A percentile compares a stretch with the other conserved stretches of the same genome.
Evolutionary conservation across 2,888 invertebrate species (phyloP).

Genomic region (Drosophila quasianomalipes): DNA sequence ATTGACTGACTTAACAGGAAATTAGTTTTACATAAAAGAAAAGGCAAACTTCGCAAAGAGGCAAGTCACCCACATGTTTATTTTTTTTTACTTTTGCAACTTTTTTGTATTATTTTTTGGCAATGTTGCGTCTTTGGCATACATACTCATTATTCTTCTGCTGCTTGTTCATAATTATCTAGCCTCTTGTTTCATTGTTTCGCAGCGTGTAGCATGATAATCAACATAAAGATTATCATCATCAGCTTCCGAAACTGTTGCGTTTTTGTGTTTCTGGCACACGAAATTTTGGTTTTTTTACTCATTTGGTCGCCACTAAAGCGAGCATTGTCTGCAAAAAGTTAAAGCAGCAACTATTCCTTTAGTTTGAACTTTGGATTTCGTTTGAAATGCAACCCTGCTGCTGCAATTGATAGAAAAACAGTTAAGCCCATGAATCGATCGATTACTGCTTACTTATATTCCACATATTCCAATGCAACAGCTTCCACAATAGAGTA

Average conservation of each 20-base stretch:
- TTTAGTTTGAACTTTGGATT: slow-evolving; percentile 16
- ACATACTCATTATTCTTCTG: slow-evolving; percentile 38
- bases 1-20: slow-evolving; percentile 66
- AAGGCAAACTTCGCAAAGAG: slow-evolving; percentile 68
- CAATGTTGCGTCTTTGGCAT: slow-evolving; percentile 39
- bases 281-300: slow-evolving; percentile 22
- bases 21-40: slow-evolving; percentile 72
- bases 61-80: slow-evolving; percentile 67
- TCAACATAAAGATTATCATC: slow-evolving; percentile 38
- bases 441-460: slow-evolving; percentile 16
- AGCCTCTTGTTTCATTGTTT: slow-evolving; percentile 38
- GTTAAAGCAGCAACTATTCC: slow-evolving; percentile 10
- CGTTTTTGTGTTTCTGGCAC: slow-evolving; percentile 55
- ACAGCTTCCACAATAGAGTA: slow-evolving; percentile 17
- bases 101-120: slow-evolving; percentile 30
- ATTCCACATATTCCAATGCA: slow-evolving; percentile 8
- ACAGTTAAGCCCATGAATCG: not conserved
- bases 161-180: slow-evolving; percentile 3
- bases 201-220: slow-evolving; percentile 33
- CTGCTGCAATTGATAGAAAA: slow-evolving; percentile 8
- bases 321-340: slow-evolving; percentile 29
- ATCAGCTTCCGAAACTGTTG: slow-evolving; percentile 34
- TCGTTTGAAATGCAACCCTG: slow-evolving; percentile 36
- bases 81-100: slow-evolving; percentile 23
- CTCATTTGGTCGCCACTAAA: slow-evolving; percentile 33